Percentiles rank a stretch among this genome's conserved stretches.
Evolutionary conservation across 2,888 invertebrate genomes (phyloP).

Genomic region (Calameuta filiformis): DNA sequence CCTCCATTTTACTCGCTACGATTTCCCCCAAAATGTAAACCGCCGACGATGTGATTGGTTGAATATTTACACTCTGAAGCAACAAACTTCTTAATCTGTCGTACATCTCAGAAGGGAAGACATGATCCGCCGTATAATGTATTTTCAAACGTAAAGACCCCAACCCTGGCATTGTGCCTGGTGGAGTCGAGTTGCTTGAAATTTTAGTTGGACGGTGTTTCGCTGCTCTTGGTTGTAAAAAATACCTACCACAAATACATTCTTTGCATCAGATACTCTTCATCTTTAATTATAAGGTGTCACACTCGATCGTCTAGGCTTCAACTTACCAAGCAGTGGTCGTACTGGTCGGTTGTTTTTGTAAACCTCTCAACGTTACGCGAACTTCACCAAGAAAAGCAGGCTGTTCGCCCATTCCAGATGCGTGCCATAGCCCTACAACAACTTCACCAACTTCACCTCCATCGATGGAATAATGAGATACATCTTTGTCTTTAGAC

Average conservation of each 20-base stretch:
- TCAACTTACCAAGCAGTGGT: slow-evolving; percentile 80
- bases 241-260: slow-evolving; percentile 72
- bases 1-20: slow-evolving; percentile 87
- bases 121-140: slow-evolving; percentile 90
- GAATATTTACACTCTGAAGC: slow-evolving; percentile 76
- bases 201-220: slow-evolving; percentile 70
- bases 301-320: background rate
- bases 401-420: slow-evolving; percentile 79
- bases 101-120: slow-evolving; percentile 86
- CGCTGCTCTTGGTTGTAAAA: slow-evolving; percentile 77
- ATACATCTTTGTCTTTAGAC: slow-evolving; percentile 59
- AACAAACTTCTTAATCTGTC: slow-evolving; percentile 81
- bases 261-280: background rate
- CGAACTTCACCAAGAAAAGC: slow-evolving; percentile 91
- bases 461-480: slow-evolving; percentile 66
- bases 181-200: slow-evolving; percentile 77
- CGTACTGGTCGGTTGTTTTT: slow-evolving; percentile 71
- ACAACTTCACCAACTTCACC: slow-evolving; percentile 84
- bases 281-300: background rate
- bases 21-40: slow-evolving; percentile 89
- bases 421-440: slow-evolving; percentile 89
- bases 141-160: slow-evolving; percentile 88
- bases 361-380: slow-evolving; percentile 78
- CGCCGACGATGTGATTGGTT: slow-evolving; percentile 83
- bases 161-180: slow-evolving; percentile 79